Conservation (phyloP, 2,113 vertebrate species). For the Archilochus colubris region DNA sequence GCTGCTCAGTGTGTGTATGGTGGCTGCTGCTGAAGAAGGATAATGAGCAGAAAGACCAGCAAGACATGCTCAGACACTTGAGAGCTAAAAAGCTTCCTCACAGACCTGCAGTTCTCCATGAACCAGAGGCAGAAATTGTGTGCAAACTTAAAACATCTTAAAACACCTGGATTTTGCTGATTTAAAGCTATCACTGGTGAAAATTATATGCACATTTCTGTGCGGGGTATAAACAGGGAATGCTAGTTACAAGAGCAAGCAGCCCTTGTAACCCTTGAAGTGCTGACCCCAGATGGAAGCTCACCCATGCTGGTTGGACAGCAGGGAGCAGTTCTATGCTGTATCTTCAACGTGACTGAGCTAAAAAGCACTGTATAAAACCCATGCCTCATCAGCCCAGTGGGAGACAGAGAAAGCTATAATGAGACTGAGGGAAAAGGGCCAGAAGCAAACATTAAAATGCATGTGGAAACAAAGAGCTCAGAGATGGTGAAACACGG, state of each 20-base stretch:
- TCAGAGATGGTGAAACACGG: not conserved
- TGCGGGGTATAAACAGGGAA: not conserved
- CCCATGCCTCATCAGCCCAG: not conserved
- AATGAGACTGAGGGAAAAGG: not conserved
- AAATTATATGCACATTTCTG: accelerated
- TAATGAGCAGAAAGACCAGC: not conserved
- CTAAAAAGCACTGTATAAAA: not conserved
- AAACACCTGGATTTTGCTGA: not conserved
- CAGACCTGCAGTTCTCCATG: not conserved
- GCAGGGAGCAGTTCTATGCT: not conserved
- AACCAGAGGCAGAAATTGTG: not conserved
- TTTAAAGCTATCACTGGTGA: not conserved
- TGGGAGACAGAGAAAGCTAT: not conserved
- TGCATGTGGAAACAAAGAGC: not conserved
- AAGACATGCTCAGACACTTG: not conserved
- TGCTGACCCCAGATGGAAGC: not conserved
- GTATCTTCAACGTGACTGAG: not conserved
- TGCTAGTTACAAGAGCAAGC: not conserved
- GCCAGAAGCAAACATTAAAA: not conserved
- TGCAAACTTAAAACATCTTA: not conserved
- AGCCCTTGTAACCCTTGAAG: not conserved
- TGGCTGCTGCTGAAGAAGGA: not conserved
- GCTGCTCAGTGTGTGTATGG: accelerated
- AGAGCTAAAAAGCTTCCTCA: not conserved
- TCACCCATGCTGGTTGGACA: not conserved